Base-by-base conservation (phyloP, 2,797 vertebrate species). In the Periparus ater region DNA sequence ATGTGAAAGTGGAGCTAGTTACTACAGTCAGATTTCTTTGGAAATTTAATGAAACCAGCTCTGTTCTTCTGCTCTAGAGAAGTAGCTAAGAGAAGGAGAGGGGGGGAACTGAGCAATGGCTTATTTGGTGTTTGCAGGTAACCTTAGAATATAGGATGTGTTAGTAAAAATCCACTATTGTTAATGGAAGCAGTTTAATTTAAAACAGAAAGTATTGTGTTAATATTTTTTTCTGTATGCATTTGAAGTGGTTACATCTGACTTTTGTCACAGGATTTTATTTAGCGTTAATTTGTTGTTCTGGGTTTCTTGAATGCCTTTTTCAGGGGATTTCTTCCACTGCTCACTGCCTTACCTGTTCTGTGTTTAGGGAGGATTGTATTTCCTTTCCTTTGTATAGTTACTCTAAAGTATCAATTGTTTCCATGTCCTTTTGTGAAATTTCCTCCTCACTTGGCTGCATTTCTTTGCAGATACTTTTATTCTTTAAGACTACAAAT, bases 41-140 rank as follows among this genome's bases (percentile, higher is more conserved):
- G 66, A 78, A 86, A 60, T 76, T 13, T 70, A 57, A 55, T 82
- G 44, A 93, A 81, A 86, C 44, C 61, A 8, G 10, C 61, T 61
- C n/a, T 78, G 25, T 32, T 90, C 42, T 72, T 83, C 78, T 65
- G 0, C 67, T 89, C 70, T 93, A 91, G 73, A 88, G 72, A 87
- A 94, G 62, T 91, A 89, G 90, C 83, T 91, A 55, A 80, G 90
- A 72, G 60, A 74, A 60, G 16, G 58, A 50, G 50, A 48, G 92
- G 74, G 38, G 55, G 66, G 87, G 9, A 55, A 61, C 54, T 36
- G 2, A 95, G 53, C 61, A 92, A 11, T 92, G 81, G 13, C 85
- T 92, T 89, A n/a, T 83, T 91, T 96, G 45, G 7, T 94, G 45
- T 17, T 70, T 95, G 55, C 80, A 82, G 90, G 85, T 96, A 91